A percentile compares a stretch with the other conserved stretches of the same genome.
phyloP scores from a whole-genome alignment of 1,140 invertebrate species.

The Elysia chlorotica region DNA sequence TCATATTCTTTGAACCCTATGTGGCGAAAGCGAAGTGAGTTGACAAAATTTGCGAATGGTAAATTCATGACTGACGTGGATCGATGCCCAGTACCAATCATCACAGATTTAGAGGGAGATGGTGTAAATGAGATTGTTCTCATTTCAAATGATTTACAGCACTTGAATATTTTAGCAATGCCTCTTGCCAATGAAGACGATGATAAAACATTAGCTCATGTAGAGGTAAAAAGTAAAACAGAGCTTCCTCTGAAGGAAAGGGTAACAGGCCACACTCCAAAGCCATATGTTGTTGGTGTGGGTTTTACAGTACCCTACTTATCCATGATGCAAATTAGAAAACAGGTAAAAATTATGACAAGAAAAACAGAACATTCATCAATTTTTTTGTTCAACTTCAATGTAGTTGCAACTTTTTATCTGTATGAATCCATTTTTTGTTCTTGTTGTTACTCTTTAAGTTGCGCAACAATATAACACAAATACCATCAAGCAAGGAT shows the following conservation, averaged over 20 bases:
- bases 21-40: slow-evolving; percentile 45
- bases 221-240: slow-evolving; percentile 38
- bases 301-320: slow-evolving; percentile 42
- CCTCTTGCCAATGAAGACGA: slow-evolving; percentile 32
- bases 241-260: slow-evolving; percentile 28
- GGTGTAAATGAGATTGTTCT: slow-evolving; percentile 50
- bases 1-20: slow-evolving; percentile 44
- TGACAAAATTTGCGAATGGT: slow-evolving; percentile 39
- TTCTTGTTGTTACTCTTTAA: neutral
- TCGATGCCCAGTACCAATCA: slow-evolving; percentile 38
- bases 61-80: slow-evolving; percentile 42
- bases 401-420: neutral
- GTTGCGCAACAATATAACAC: neutral
- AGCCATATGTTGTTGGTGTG: slow-evolving; percentile 42
- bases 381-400: neutral
- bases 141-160: slow-evolving; percentile 41
- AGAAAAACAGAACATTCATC: no score
- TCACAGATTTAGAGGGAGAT: slow-evolving; percentile 53
- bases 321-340: slow-evolving; percentile 49
- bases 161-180: slow-evolving; percentile 37
- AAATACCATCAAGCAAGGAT: neutral
- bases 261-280: slow-evolving; percentile 27
- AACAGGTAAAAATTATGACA: no score
- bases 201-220: slow-evolving; percentile 43
- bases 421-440: neutral